phyloP scores from a whole-genome alignment of 1,140 invertebrate species.

The Ditylenchus dipsaci region DNA sequence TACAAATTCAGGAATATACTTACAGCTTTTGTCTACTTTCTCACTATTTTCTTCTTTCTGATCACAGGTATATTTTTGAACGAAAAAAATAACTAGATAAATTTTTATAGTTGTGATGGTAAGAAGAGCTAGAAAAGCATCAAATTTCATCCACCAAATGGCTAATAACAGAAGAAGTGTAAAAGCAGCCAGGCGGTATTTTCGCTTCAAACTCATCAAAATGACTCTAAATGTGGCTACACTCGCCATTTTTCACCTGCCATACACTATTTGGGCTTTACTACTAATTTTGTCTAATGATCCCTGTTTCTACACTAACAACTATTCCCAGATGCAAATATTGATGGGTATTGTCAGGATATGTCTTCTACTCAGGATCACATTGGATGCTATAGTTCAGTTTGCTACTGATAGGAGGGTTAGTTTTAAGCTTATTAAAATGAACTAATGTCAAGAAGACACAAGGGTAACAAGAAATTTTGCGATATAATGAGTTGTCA shows the following conservation, averaged over 20 bases:
- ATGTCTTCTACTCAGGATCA: not conserved
- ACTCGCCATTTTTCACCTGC: not conserved
- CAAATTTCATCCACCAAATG: not conserved
- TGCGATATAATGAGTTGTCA: no score
- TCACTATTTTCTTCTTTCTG: not conserved
- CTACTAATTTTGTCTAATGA: not conserved
- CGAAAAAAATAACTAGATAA: no score
- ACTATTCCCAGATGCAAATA: not conserved
- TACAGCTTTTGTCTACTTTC: not conserved
- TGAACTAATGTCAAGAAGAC: no score
- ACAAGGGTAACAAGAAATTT: no score
- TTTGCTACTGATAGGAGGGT: not conserved
- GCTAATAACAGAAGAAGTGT: not conserved
- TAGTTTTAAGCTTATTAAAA: no score
- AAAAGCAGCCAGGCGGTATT: not conserved
- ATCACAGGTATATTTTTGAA: no score
- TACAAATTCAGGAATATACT: not conserved
- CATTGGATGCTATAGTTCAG: not conserved
- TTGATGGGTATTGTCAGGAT: not conserved
- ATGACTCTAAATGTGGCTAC: not conserved
- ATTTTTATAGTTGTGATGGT: not conserved
- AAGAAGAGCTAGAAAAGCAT: not conserved
- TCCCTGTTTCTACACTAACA: not conserved
- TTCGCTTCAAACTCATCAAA: not conserved
- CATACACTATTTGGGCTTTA: not conserved